phyloP scores from a whole-genome alignment of 2,797 vertebrate species.

The Hylomyscus alleni region DNA sequence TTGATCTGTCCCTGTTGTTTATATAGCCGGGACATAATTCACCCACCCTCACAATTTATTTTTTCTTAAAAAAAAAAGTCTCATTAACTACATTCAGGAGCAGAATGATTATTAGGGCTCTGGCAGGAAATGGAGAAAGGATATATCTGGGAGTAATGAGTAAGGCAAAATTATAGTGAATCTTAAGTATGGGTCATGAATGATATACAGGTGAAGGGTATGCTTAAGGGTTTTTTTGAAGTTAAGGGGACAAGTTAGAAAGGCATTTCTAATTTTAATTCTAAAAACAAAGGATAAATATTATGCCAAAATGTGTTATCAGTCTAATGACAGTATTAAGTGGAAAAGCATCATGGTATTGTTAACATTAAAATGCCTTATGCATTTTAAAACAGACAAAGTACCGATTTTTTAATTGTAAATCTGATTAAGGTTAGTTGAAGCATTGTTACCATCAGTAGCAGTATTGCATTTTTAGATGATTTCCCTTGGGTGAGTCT shows the following conservation, averaged over 20 bases:
- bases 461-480: constrained; percentile 31
- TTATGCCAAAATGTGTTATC: not conserved
- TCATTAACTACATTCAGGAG: not conserved
- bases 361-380: constrained; percentile 19
- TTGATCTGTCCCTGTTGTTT: constrained; percentile 73
- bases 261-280: constrained; percentile 51
- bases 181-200: constrained; percentile 31
- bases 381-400: not conserved
- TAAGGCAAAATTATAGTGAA: constrained; percentile 14
- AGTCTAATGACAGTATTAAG: constrained; percentile 7
- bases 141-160: not conserved
- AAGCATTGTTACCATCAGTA: constrained; percentile 7
- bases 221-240: not conserved
- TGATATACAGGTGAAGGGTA: not conserved
- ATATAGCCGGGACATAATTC: constrained; percentile 47
- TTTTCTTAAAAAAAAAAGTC: constrained; percentile 10
- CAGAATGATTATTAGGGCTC: constrained; percentile 25
- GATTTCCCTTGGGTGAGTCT: constrained; percentile 12
- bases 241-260: constrained; percentile 3
- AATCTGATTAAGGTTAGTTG: constrained; percentile 19
- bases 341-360: constrained; percentile 7
- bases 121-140: constrained; percentile 13
- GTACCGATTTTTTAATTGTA: constrained; percentile 24
- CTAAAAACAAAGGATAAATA: constrained; percentile 57
- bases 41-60: constrained; percentile 67